phyloP scores from a whole-genome alignment of 2,113 vertebrate genomes.

The Neopipo cinnamomea region DNA sequence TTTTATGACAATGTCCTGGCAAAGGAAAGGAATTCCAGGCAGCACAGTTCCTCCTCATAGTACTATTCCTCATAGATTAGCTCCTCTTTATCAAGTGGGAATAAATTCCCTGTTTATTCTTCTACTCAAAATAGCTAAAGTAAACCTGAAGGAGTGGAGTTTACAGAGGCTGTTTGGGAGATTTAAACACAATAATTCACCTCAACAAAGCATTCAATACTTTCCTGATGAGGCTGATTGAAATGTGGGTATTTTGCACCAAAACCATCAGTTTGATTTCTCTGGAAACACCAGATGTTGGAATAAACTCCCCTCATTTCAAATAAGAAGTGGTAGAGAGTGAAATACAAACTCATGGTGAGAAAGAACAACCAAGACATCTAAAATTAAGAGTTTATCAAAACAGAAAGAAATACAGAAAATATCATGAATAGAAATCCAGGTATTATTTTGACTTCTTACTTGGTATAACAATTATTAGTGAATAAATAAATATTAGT shows the following conservation, averaged over 20 bases:
- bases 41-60: fast-evolving
- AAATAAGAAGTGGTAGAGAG: neutral
- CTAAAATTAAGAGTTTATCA: neutral
- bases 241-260: neutral
- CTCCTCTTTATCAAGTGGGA: neutral
- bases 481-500: neutral
- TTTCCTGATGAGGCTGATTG: neutral
- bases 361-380: neutral
- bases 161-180: neutral
- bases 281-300: fast-evolving
- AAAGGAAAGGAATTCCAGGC: neutral
- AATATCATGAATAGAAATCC: neutral
- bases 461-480: neutral
- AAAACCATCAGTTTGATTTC: neutral
- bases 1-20: neutral
- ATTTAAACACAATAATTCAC: neutral
- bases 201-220: neutral
- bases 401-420: neutral
- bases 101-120: neutral
- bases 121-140: neutral
- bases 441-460: neutral
- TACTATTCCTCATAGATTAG: neutral
- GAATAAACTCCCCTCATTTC: neutral
- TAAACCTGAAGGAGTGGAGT: neutral
- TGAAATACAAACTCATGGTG: neutral